These are phyloP conservation scores for Mastacembelus armatus DNA, from an alignment of 2,797 vertebrate species.

Conservation along the genomic window DNA sequence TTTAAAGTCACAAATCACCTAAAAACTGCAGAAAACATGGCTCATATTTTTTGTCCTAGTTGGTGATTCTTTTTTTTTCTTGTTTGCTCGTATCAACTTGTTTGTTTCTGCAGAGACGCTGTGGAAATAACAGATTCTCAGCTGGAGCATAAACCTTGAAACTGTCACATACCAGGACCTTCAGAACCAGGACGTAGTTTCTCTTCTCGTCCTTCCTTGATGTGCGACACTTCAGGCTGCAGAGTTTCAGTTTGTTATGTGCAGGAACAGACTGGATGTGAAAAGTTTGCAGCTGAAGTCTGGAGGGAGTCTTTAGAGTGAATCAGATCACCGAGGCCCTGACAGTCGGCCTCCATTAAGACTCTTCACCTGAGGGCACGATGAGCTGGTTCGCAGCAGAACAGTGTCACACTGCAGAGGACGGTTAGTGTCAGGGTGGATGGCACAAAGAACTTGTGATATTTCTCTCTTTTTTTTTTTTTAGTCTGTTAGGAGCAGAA, in stretches of 20 bases:
- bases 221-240: neutral
- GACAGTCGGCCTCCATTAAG: constrained; percentile 16
- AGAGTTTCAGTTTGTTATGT: neutral
- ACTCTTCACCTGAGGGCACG: neutral
- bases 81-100: no score
- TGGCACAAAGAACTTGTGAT: neutral
- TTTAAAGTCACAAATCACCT: neutral
- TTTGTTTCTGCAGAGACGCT: no score
- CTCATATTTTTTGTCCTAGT: no score
- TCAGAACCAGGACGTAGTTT: neutral
- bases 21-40: no score
- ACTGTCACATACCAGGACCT: no score
- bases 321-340: constrained; percentile 31
- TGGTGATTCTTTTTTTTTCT: no score
- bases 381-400: neutral
- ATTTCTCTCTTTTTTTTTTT: no score
- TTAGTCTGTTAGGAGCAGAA: no score
- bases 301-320: constrained; percentile 16
- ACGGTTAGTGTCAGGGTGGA: neutral
- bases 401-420: neutral
- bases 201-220: neutral
- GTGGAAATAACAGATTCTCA: no score
- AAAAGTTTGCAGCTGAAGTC: constrained; percentile 13
- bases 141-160: no score
- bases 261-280: neutral